Percentiles rank a stretch among this genome's conserved stretches.
These are phyloP conservation scores for Epinephelus cyanopodus DNA, from an alignment of 2,113 vertebrate species.

Conservation along the genomic window DNA sequence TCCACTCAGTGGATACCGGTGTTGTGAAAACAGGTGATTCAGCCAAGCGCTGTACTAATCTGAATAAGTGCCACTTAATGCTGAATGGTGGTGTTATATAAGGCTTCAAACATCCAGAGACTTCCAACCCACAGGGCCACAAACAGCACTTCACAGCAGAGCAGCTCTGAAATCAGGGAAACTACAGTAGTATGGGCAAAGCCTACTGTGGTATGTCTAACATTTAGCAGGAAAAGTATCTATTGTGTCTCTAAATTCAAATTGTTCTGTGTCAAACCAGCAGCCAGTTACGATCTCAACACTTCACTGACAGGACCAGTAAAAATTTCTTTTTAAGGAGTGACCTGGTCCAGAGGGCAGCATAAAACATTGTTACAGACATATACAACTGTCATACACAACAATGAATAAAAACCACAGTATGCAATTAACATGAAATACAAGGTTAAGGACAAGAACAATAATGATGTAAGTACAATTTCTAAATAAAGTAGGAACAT, in stretches of 20 bases:
- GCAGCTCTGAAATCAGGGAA: conserved; percentile 25
- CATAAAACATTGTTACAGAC: no score
- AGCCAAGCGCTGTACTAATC: conserved; percentile 71
- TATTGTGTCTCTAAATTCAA: neutral
- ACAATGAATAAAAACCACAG: no score
- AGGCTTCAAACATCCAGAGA: conserved; percentile 61
- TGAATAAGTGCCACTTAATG: conserved; percentile 84
- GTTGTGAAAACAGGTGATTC: conserved; percentile 78
- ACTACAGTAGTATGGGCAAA: conserved; percentile 6
- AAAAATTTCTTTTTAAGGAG: no score
- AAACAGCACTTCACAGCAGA: conserved; percentile 53
- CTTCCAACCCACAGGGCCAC: conserved; percentile 54
- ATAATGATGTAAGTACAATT: no score
- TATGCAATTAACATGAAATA: no score
- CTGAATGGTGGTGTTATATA: conserved; percentile 75
- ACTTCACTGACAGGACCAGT: neutral
- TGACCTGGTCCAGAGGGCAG: no score
- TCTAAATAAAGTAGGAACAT: no score
- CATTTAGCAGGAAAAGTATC: neutral
- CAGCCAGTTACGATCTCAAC: neutral
- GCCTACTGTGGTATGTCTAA: neutral
- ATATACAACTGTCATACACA: no score
- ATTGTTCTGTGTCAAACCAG: neutral
- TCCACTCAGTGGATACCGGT: conserved; percentile 40
- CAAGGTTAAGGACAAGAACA: no score